These are phyloP conservation scores for Nomada goodeniana DNA, from an alignment of 2,888 invertebrate species.

Conservation along the genomic window DNA sequence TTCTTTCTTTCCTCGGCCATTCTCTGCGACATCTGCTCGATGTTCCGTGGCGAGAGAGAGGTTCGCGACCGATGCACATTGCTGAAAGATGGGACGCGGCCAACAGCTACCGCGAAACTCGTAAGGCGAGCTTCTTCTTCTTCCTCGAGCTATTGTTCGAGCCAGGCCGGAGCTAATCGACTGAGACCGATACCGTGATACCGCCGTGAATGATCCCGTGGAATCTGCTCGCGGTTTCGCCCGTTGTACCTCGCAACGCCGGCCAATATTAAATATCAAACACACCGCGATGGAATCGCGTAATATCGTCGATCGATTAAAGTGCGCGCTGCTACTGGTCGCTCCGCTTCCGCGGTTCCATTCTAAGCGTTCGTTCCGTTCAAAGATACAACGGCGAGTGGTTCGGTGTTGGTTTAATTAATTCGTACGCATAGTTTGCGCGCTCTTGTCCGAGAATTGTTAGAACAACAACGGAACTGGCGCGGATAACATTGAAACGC, in stretches of 20 bases:
- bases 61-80: conserved; percentile 16
- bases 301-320: conserved; percentile 35
- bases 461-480: too few relatives aligned
- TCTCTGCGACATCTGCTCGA: background rate
- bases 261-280: conserved; percentile 7
- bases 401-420: too few relatives aligned
- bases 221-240: conserved; percentile 29
- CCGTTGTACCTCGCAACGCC: background rate
- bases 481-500: too few relatives aligned
- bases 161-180: conserved; percentile 65
- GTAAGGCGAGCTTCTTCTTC: conserved; percentile 68
- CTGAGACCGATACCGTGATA: conserved; percentile 60
- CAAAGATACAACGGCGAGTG: too few relatives aligned
- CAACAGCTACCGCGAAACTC: conserved; percentile 64
- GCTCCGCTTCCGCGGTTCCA: conserved; percentile 35
- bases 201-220: conserved; percentile 51
- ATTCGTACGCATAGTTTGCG: too few relatives aligned
- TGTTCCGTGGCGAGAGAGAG: conserved; percentile 13
- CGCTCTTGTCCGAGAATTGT: too few relatives aligned
- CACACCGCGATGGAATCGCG: conserved; percentile 15
- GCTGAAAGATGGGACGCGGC: conserved; percentile 8
- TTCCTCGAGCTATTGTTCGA: conserved; percentile 68
- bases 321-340: conserved; percentile 15
- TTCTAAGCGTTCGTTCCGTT: background rate
- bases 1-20: background rate